Evolutionary conservation across 2,888 invertebrate genomes (phyloP).

Genomic region (Euplagia quadripunctaria): DNA sequence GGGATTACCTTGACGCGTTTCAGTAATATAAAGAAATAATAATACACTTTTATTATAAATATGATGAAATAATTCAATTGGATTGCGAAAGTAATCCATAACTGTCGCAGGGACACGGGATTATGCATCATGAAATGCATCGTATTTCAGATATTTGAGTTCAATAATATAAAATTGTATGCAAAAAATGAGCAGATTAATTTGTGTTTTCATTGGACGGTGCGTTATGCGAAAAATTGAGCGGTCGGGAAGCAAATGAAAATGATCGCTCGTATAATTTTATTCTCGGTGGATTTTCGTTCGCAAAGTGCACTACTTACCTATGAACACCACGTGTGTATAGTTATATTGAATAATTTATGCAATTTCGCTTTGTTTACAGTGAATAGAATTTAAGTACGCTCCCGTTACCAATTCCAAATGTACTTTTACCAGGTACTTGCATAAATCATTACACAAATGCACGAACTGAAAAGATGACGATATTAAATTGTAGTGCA

Average conservation of each 20-base stretch:
- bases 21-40: slow-evolving; percentile 59
- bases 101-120: slow-evolving; percentile 80
- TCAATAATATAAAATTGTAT: slow-evolving; percentile 85
- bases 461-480: slow-evolving; percentile 47
- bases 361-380: slow-evolving; percentile 47
- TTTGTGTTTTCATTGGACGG: slow-evolving; percentile 85
- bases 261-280: slow-evolving; percentile 81
- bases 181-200: slow-evolving; percentile 87
- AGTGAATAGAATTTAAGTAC: slow-evolving; percentile 38
- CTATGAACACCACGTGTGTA: slow-evolving; percentile 18
- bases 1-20: slow-evolving; percentile 61
- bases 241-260: slow-evolving; percentile 80
- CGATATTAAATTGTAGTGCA: slow-evolving; percentile 46
- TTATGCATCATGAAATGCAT: slow-evolving; percentile 76
- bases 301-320: slow-evolving; percentile 65
- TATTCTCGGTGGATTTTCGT: slow-evolving; percentile 73
- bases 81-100: slow-evolving; percentile 78
- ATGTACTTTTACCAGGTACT: slow-evolving; percentile 40
- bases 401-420: slow-evolving; percentile 32
- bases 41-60: slow-evolving; percentile 68
- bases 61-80: slow-evolving; percentile 77
- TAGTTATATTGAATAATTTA: slow-evolving; percentile 41
- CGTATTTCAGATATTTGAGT: slow-evolving; percentile 78
- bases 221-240: slow-evolving; percentile 87
- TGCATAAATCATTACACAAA: slow-evolving; percentile 52